Percentiles rank a stretch among this genome's conserved stretches.
These are phyloP conservation scores for Pachyseris speciosa DNA, from an alignment of 64 coral and sea anemone species.

Conservation along the genomic window DNA sequence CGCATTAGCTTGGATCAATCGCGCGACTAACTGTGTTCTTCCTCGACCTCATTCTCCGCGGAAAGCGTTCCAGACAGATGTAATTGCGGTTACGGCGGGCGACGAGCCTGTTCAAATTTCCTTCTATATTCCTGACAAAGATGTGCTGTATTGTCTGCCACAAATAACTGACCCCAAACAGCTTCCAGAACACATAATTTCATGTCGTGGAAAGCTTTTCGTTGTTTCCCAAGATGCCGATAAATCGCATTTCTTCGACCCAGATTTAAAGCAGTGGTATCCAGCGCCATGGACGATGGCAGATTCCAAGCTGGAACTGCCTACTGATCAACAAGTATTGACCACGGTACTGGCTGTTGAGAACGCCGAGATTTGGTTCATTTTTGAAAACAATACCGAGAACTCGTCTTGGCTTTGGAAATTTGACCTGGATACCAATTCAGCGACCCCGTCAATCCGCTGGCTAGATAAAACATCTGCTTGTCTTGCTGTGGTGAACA, in stretches of 20 bases:
- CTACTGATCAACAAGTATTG: not conserved
- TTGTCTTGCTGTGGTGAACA: not conserved
- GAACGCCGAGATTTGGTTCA: not conserved
- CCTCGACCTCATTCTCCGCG: not conserved
- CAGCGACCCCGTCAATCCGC: not conserved
- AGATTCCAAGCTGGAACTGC: not conserved
- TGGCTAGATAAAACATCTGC: not conserved
- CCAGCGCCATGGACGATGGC: not conserved
- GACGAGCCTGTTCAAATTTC: not conserved
- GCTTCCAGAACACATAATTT: not conserved
- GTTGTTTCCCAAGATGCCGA: not conserved
- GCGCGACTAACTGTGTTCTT: not conserved
- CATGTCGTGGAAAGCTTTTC: not conserved
- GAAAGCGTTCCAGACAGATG: not conserved
- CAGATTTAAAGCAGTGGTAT: not conserved
- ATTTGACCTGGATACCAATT: not conserved
- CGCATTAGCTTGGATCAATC: not conserved
- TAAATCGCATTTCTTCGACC: not conserved
- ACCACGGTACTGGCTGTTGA: not conserved
- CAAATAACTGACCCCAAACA: not conserved
- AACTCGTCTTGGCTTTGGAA: not conserved
- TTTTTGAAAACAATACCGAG: not conserved
- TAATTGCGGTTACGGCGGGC: not conserved
- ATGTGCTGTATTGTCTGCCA: not conserved
- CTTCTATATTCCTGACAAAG: not conserved